Evolutionary conservation across 2,113 vertebrate genomes (phyloP).

Genomic region (Chunga burmeisteri): DNA sequence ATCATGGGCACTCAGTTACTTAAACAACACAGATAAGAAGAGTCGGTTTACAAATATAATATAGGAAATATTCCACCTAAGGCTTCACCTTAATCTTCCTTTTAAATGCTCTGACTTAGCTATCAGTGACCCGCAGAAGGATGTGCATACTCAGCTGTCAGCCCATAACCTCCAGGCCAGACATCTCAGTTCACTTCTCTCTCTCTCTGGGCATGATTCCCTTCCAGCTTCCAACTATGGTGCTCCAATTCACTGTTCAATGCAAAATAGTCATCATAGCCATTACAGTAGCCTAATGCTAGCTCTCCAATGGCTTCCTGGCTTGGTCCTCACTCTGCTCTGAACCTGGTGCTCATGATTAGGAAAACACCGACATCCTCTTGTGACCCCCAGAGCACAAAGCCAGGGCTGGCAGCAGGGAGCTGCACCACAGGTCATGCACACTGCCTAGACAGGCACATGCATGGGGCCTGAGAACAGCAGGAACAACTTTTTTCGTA

Average conservation of each 20-base stretch:
- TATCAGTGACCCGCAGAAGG: not conserved
- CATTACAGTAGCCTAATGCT: not conserved
- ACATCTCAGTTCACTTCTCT: not conserved
- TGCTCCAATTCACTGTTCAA: not conserved
- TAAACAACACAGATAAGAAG: not conserved
- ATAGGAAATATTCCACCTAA: not conserved
- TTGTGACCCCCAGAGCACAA: not conserved
- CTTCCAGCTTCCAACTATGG: not conserved
- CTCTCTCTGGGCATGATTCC: not conserved
- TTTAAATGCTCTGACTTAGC: not conserved
- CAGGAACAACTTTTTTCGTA: not conserved
- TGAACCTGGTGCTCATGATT: not conserved
- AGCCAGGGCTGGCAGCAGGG: not conserved
- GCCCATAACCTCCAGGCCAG: not conserved
- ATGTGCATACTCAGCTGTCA: not conserved
- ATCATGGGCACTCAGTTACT: not conserved
- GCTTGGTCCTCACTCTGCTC: not conserved
- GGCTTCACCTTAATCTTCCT: not conserved
- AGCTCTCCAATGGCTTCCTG: not conserved
- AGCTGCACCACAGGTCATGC: rapidly evolving
- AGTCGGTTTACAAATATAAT: not conserved
- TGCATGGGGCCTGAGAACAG: not conserved
- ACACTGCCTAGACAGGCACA: not conserved
- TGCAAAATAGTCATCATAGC: not conserved
- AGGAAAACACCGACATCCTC: not conserved